Conservation (phyloP, 2,113 vertebrate genomes). For the Nanorana parkeri region DNA sequence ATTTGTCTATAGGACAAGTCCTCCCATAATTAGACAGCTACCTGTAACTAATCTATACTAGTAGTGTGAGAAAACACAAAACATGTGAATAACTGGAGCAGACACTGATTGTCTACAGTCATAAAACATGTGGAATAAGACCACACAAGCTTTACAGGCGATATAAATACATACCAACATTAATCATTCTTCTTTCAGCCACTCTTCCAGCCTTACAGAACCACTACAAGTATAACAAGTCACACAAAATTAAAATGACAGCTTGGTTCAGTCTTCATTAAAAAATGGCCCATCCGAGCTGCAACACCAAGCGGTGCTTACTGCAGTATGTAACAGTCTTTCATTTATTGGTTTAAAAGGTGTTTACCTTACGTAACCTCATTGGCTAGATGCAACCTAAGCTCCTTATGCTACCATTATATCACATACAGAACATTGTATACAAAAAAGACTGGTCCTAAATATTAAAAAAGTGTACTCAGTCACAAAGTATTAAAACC, state of each 20-base stretch:
- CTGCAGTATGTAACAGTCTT: constrained; percentile 22
- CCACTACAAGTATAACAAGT: background rate
- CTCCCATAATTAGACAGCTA: too few species aligned
- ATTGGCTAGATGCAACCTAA: background rate
- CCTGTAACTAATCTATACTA: too few species aligned
- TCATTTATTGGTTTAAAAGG: background rate
- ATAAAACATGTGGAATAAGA: constrained; percentile 6
- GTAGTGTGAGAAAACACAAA: too few species aligned
- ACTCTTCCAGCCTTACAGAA: background rate
- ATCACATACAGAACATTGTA: constrained; percentile 31
- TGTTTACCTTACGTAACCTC: background rate
- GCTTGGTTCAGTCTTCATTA: background rate
- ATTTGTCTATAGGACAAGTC: too few species aligned
- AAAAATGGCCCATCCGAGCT: background rate
- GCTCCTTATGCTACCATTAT: background rate
- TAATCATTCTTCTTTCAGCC: background rate
- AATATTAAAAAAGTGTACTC: constrained; percentile 22
- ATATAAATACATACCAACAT: background rate
- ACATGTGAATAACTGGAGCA: too few species aligned
- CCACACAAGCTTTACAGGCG: background rate
- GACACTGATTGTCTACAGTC: constrained; percentile 23
- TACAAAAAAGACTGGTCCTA: constrained; percentile 40
- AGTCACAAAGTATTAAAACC: constrained; percentile 43
- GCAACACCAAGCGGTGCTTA: background rate
- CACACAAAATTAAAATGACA: background rate